A percentile compares a stretch with the other conserved stretches of the same genome.
These are phyloP conservation scores for Ophion slaviceki DNA, from an alignment of 2,888 invertebrate genomes.

Conservation along the genomic window DNA sequence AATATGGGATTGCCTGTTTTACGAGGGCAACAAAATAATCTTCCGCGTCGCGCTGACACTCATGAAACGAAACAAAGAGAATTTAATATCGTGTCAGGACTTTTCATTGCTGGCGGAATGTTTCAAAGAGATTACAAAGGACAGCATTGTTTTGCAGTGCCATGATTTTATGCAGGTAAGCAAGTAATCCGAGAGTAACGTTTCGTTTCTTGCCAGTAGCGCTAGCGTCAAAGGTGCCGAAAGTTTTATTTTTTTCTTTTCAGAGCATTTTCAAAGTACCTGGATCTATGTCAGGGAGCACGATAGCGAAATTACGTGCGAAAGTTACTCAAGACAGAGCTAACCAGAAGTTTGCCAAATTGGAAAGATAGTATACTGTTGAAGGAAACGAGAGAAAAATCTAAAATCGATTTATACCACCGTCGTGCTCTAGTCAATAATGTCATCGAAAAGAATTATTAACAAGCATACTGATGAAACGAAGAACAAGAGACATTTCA, in stretches of 20 bases:
- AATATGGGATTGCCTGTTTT: conserved; percentile 98
- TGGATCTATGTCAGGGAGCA: conserved; percentile 89
- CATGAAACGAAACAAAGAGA: conserved; percentile 89
- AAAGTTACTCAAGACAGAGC: conserved; percentile 85
- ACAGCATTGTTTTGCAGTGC: conserved; percentile 92
- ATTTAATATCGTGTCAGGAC: conserved; percentile 91
- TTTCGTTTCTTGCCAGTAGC: background rate
- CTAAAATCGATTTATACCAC: conserved; percentile 50
- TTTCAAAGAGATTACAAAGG: conserved; percentile 92
- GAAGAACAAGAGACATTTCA: conserved; percentile 33
- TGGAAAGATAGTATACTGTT: conserved; percentile 77
- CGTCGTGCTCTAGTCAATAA: conserved; percentile 64
- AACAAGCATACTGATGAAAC: conserved; percentile 2
- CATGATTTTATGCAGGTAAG: conserved; percentile 94
- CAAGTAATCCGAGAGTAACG: background rate
- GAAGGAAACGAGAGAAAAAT: background rate
- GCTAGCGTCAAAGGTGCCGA: background rate
- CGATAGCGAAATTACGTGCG: conserved; percentile 87
- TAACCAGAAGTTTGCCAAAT: conserved; percentile 82
- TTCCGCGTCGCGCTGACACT: conserved; percentile 95
- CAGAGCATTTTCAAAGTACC: conserved; percentile 93
- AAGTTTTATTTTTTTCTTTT: conserved; percentile 82
- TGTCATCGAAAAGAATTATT: conserved; percentile 36
- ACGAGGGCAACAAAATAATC: conserved; percentile 96
- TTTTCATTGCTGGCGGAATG: conserved; percentile 92